These are phyloP conservation scores for Otolemur crassicaudatus DNA, from an alignment of 2,797 vertebrate species.

Conservation along the genomic window DNA sequence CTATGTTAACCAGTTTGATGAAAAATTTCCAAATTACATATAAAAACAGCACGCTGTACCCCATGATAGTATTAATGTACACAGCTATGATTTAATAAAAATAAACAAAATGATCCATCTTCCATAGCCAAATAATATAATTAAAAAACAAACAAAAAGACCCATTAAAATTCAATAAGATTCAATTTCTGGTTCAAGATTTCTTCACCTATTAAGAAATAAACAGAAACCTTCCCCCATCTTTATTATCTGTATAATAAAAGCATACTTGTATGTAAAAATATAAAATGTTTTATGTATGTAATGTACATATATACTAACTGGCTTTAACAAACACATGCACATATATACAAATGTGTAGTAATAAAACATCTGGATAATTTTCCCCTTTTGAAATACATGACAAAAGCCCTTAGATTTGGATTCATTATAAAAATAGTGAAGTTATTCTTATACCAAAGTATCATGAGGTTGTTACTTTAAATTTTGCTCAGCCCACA, in stretches of 20 bases:
- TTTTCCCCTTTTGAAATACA: constrained; percentile 72
- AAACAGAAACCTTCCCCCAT: constrained; percentile 90
- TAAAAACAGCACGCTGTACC: too few species aligned
- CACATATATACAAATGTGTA: constrained; percentile 62
- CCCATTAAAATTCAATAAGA: constrained; percentile 85
- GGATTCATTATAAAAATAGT: constrained; percentile 69
- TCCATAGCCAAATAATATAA: constrained; percentile 84
- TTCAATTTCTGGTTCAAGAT: constrained; percentile 89
- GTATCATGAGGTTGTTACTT: constrained; percentile 65
- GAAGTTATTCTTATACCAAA: constrained; percentile 51
- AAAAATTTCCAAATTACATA: too few species aligned
- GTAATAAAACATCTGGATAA: constrained; percentile 71
- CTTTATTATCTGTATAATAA: constrained; percentile 87
- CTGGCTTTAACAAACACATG: constrained; percentile 81
- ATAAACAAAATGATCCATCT: constrained; percentile 82
- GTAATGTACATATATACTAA: constrained; percentile 71
- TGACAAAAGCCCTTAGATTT: constrained; percentile 65
- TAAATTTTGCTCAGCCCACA: constrained; percentile 68
- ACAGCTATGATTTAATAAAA: neutral
- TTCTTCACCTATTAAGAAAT: constrained; percentile 91
- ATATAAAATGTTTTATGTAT: constrained; percentile 80
- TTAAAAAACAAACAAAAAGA: constrained; percentile 49
- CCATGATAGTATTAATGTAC: too few species aligned
- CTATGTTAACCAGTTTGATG: too few species aligned
- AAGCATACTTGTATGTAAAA: constrained; percentile 81